These are phyloP conservation scores for Littorina saxatilis DNA, from an alignment of 1,140 invertebrate genomes.

Conservation along the genomic window DNA sequence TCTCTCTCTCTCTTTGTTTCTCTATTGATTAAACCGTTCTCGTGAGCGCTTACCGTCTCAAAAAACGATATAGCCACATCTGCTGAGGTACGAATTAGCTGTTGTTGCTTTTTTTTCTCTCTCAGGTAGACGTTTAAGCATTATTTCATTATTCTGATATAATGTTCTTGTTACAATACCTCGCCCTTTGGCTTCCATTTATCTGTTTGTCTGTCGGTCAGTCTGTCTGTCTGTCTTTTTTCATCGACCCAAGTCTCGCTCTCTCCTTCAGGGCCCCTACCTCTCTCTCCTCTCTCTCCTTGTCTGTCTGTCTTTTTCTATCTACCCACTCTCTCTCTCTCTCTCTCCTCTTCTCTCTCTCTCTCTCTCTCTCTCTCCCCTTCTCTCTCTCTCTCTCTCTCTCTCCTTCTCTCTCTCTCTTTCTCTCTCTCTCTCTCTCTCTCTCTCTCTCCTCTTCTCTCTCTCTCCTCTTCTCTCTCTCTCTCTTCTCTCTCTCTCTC, in stretches of 20 bases:
- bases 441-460: constrained; percentile 18
- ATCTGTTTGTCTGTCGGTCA: constrained; percentile 8
- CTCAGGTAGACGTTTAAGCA: too few species aligned
- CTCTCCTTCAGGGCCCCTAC: neutral
- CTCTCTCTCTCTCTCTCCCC: neutral
- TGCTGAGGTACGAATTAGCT: too few species aligned
- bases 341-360: constrained; percentile 20
- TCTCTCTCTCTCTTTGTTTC: too few species aligned
- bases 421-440: constrained; percentile 5
- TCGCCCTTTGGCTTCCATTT: too few species aligned
- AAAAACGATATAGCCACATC: too few species aligned
- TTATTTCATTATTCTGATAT: too few species aligned
- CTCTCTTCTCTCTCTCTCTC: too few species aligned
- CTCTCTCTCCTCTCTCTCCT: neutral
- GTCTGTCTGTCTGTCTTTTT: constrained; percentile 12
- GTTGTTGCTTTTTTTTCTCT: too few species aligned
- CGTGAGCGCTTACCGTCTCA: too few species aligned
- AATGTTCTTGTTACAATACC: too few species aligned
- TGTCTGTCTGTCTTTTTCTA: neutral
- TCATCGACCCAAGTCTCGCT: neutral
- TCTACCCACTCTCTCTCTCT: constrained; percentile 4
- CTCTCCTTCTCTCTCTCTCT: neutral
- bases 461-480: constrained; percentile 23
- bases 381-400: neutral
- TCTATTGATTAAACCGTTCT: too few species aligned